Evolutionary conservation across 1,140 invertebrate species (phyloP).

Genomic region (Galleria mellonella): DNA sequence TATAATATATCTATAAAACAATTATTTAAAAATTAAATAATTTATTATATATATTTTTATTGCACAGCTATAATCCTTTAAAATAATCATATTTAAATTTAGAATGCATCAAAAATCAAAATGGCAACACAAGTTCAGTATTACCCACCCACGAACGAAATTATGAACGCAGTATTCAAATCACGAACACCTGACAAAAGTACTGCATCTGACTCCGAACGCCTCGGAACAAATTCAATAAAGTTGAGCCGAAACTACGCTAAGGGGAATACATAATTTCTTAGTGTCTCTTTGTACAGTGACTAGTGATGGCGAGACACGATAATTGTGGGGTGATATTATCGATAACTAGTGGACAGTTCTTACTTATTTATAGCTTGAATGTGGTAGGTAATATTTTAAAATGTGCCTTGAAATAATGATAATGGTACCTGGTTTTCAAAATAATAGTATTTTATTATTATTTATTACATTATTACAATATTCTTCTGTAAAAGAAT

Average conservation of each 20-base stretch:
- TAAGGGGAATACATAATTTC: constrained; percentile 72
- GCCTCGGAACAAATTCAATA: constrained; percentile 68
- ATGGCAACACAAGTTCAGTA: constrained; percentile 9
- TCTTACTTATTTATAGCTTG: no score
- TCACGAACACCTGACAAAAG: constrained; percentile 55
- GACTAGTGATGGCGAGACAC: constrained; percentile 31
- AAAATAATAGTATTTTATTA: no score
- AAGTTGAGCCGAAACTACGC: constrained; percentile 59
- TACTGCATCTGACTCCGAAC: constrained; percentile 38
- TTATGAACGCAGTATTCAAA: constrained; percentile 32
- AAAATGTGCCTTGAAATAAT: no score
- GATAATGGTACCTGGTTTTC: no score
- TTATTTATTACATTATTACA: no score
- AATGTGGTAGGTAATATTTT: no score
- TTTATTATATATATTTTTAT: no score
- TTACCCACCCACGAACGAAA: constrained; percentile 9
- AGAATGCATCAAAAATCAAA: constrained; percentile 2
- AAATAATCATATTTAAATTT: not conserved
- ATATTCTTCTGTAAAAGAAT: no score
- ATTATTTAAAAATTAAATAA: no score
- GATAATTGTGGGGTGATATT: not conserved
- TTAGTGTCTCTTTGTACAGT: constrained; percentile 63
- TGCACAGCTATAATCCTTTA: no score
- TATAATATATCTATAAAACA: no score
- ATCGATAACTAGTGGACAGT: no score